These are phyloP conservation scores for Oenanthe oenanthe DNA, from an alignment of 2,113 vertebrate species.

Conservation along the genomic window DNA sequence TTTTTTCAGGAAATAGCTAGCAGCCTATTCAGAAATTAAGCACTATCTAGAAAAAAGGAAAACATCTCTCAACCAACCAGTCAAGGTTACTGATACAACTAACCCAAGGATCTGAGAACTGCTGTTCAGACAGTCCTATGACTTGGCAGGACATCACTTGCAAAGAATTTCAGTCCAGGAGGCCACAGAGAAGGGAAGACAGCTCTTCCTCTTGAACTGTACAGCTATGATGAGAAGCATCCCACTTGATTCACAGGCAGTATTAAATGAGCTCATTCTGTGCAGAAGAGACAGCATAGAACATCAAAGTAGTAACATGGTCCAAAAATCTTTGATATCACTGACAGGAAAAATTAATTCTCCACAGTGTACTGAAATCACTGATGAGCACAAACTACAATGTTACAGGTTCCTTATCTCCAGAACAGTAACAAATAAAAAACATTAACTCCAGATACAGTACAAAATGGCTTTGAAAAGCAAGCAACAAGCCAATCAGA, in stretches of 20 bases:
- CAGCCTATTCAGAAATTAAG: background rate
- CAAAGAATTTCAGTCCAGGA: constrained; percentile 38
- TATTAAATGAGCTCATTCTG: background rate
- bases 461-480: background rate
- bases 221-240: background rate
- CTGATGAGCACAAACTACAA: background rate
- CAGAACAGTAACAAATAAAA: background rate
- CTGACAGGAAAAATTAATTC: background rate
- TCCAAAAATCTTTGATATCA: background rate
- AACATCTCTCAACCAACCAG: background rate
- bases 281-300: background rate
- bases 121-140: constrained; percentile 29
- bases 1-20: background rate
- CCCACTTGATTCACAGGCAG: background rate
- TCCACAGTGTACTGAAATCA: background rate
- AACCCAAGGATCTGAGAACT: background rate
- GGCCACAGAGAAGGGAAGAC: constrained; percentile 29
- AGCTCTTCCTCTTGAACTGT: background rate
- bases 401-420: background rate
- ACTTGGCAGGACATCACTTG: constrained; percentile 55
- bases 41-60: background rate
- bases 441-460: background rate
- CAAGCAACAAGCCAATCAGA: background rate
- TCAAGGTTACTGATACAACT: background rate
- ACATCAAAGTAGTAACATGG: background rate